phyloP scores from a whole-genome alignment of 2,888 invertebrate species.

The Phorcus lineatus region DNA sequence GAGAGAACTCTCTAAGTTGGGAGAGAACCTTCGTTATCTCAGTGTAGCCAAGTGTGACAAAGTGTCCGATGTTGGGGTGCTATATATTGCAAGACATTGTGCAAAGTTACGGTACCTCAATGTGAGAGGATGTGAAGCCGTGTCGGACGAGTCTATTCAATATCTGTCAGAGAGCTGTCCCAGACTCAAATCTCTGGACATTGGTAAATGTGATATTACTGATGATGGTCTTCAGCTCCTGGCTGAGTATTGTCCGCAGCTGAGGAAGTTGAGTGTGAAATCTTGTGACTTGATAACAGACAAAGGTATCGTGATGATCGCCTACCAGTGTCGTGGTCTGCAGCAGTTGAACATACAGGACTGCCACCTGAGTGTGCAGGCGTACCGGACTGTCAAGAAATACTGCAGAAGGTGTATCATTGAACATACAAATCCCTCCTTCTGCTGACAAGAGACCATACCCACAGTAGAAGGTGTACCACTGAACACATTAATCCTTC shows the following conservation, averaged over 20 bases:
- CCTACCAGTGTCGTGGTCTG: constrained; percentile 91
- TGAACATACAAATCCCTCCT: constrained; percentile 94
- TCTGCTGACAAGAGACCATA: too few species aligned
- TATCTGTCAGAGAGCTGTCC: constrained; percentile 90
- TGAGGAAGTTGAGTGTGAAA: constrained; percentile 91
- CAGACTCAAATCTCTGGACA: constrained; percentile 88
- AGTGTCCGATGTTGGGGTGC: constrained; percentile 88
- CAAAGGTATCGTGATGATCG: constrained; percentile 89
- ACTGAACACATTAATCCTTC: constrained; percentile 97
- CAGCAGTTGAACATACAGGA: constrained; percentile 95
- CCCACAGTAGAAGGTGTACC: constrained; percentile 92
- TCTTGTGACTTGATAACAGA: constrained; percentile 95
- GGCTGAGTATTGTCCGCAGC: constrained; percentile 85
- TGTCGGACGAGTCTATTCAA: constrained; percentile 93
- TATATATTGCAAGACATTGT: constrained; percentile 90
- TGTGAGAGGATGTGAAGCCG: constrained; percentile 92
- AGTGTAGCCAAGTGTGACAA: constrained; percentile 95
- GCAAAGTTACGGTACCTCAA: constrained; percentile 91
- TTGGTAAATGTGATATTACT: constrained; percentile 95
- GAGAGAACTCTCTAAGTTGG: constrained; percentile 90
- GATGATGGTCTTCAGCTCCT: constrained; percentile 90
- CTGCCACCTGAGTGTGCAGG: constrained; percentile 91
- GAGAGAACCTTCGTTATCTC: constrained; percentile 91
- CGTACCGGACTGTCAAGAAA: constrained; percentile 92
- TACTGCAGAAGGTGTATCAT: constrained; percentile 94